Conservation (phyloP, 2,888 invertebrate genomes). For the Cephus rjabovi region DNA sequence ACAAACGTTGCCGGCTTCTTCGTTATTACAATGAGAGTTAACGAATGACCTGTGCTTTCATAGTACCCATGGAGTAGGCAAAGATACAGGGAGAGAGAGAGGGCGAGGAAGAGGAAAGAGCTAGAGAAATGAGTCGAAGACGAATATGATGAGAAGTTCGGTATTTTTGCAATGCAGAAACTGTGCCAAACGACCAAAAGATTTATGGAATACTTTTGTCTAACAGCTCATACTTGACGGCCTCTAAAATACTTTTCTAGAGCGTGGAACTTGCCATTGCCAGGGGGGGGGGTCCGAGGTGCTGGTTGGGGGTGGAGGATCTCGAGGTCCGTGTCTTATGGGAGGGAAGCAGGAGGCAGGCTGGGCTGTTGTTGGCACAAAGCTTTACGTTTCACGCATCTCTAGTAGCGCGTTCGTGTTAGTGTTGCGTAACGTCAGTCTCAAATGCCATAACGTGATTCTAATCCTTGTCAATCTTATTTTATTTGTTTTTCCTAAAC, state of each 20-base stretch:
- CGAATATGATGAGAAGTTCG: background rate
- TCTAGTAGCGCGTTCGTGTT: background rate
- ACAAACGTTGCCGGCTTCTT: too few relatives aligned
- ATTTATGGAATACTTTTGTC: constrained; percentile 45
- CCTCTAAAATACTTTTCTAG: constrained; percentile 4
- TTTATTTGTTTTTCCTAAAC: too few relatives aligned
- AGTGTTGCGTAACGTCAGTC: background rate
- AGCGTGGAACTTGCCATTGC: background rate
- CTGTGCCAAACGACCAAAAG: constrained; percentile 39
- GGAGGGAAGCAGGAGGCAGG: background rate
- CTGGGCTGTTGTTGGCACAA: constrained; percentile 1
- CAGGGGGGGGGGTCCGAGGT: too few relatives aligned
- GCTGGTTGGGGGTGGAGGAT: too few relatives aligned
- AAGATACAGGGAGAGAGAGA: too few relatives aligned
- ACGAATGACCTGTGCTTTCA: too few relatives aligned
- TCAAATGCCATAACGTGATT: background rate
- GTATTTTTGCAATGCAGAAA: constrained; percentile 38
- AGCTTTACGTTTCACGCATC: constrained; percentile 1
- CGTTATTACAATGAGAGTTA: too few relatives aligned
- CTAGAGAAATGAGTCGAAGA: too few relatives aligned
- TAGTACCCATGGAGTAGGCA: too few relatives aligned
- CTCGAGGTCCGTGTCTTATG: too few relatives aligned
- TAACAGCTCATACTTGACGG: constrained; percentile 2
- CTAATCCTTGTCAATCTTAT: too few relatives aligned
- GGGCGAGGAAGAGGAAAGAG: background rate